phyloP scores from a whole-genome alignment of 1,140 invertebrate genomes.

The Sycophaga agraensis region DNA sequence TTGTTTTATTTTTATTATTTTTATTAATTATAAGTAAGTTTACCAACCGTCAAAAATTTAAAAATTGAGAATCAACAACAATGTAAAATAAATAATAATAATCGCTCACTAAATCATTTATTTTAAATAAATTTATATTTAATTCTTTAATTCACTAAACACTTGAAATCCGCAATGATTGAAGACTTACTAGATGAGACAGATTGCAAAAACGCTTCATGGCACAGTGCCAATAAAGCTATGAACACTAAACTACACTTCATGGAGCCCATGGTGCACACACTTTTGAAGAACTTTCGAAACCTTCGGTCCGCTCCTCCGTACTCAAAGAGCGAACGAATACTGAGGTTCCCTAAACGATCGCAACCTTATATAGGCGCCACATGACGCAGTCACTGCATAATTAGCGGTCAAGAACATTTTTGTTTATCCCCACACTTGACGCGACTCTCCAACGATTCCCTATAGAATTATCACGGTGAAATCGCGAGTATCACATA shows the following conservation, averaged over 20 bases:
- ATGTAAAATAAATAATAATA: no score
- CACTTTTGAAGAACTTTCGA: neutral
- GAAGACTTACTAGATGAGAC: slow-evolving; percentile 17
- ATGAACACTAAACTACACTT: slow-evolving; percentile 8
- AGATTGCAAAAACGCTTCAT: slow-evolving; percentile 2
- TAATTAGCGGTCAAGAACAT: slow-evolving; percentile 21
- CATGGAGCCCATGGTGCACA: neutral
- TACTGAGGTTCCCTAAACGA: slow-evolving; percentile 25
- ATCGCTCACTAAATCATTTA: no score
- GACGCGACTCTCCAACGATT: no score
- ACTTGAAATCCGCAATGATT: no score
- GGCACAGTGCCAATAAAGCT: neutral
- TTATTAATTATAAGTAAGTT: no score
- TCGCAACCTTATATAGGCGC: slow-evolving; percentile 24
- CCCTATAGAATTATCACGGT: no score
- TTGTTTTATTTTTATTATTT: no score
- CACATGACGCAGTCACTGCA: slow-evolving; percentile 11
- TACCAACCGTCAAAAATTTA: no score
- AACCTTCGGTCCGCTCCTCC: neutral
- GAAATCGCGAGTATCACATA: no score
- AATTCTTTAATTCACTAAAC: no score
- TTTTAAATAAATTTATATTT: no score
- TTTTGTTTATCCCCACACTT: slow-evolving; percentile 14
- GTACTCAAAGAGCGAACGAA: neutral
- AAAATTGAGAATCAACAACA: no score